Percentiles rank a stretch among this genome's conserved stretches.
These are phyloP conservation scores for Australoheros facetus DNA, from an alignment of 2,797 vertebrate genomes.

Conservation along the genomic window DNA sequence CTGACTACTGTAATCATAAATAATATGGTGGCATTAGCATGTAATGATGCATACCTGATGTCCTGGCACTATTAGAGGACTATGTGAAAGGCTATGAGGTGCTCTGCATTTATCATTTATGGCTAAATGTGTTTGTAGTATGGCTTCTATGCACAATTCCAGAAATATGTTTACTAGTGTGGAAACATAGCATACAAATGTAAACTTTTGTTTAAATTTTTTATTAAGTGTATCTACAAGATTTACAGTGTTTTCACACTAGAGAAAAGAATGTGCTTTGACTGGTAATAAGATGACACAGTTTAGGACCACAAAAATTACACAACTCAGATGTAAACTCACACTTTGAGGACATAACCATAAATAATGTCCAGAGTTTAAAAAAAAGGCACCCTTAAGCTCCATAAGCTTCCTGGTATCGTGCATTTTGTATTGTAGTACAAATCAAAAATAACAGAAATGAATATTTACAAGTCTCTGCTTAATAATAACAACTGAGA, in stretches of 20 bases:
- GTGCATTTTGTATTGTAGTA: not conserved
- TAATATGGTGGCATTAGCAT: not conserved
- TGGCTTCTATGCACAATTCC: not conserved
- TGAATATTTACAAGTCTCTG: constrained; percentile 13
- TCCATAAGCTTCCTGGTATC: not conserved
- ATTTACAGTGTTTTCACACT: constrained; percentile 47
- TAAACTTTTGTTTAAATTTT: constrained; percentile 24
- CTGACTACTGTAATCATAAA: not conserved
- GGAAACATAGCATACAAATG: not conserved
- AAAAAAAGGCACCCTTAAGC: not conserved
- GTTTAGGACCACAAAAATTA: not conserved
- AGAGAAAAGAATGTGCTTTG: not conserved
- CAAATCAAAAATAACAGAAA: not conserved
- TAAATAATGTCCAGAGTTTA: not conserved
- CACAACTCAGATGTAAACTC: not conserved
- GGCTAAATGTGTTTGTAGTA: not conserved
- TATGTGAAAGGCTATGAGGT: not conserved
- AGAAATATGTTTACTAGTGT: not conserved
- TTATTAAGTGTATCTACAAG: constrained; percentile 53
- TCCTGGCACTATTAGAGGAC: not conserved
- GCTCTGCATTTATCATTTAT: not conserved
- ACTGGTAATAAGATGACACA: not conserved
- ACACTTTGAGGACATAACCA: not conserved
- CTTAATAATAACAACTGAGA: not conserved
- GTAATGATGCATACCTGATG: not conserved